phyloP scores from a whole-genome alignment of 1,140 invertebrate species.

The Arctopsyche grandis region DNA sequence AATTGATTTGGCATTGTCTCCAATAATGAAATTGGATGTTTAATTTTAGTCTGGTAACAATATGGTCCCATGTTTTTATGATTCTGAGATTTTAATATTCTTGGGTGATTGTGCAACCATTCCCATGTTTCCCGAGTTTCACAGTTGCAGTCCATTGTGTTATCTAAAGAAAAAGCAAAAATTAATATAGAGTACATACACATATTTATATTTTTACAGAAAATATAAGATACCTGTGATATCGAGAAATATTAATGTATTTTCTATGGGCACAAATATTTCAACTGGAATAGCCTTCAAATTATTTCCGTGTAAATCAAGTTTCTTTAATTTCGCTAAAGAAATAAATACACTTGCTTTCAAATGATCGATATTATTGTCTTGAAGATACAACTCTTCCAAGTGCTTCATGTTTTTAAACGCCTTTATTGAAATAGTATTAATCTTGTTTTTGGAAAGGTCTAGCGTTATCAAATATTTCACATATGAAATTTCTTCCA shows the following conservation, averaged over 20 bases:
- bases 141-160: neutral
- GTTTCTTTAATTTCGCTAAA: neutral
- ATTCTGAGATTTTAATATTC: neutral
- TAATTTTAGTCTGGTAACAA: neutral
- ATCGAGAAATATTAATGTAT: neutral
- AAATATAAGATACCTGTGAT: neutral
- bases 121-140: constrained; percentile 7
- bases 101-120: constrained; percentile 1
- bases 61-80: neutral
- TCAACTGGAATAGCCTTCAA: neutral
- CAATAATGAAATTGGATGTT: neutral
- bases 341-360: neutral
- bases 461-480: neutral
- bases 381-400: constrained; percentile 3
- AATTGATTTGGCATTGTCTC: neutral
- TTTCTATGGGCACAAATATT: neutral
- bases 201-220: neutral
- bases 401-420: constrained; percentile 15
- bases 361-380: neutral
- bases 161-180: neutral
- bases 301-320: constrained; percentile 11
- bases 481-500: neutral
- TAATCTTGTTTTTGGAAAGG: neutral
- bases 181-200: neutral
- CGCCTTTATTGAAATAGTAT: neutral